Evolutionary conservation across 2,797 vertebrate species (phyloP), one percentile per base, ranked within the genome.

Genomic region (Benthosema pterotum): DNA sequence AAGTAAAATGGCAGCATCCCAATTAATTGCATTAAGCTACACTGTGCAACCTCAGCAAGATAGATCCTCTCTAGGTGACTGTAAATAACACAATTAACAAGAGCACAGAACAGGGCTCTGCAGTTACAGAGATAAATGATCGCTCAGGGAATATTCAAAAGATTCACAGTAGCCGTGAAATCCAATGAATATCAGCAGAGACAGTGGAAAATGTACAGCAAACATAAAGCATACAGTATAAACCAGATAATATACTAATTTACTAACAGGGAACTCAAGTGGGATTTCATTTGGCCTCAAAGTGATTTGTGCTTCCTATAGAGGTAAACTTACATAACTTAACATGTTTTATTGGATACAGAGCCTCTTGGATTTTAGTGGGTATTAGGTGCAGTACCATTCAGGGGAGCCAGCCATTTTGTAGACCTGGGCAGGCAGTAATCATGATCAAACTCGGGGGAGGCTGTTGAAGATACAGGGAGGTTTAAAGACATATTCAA

Each of bases 391-490:
- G 84, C 85, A 91, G 90, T 94, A 94, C 93, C 93, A 92, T 93
- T 91, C 86, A 82, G 79, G 79, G 88, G 85, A 82, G 87, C 83
- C 84, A 87, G 86, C 89, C 89, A 89, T 78, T 88, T 86, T 89
- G 92, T 53, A 91, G 91, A 90, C 82, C 90, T 87, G 85, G 85
- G 88, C 88, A 89, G 83, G 90, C 90, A 94, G 92, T 93, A 93
- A 93, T 91, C 88, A 89, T 94, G 93, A 90, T 94, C 93, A 92
- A 91, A 89, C 80, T 86, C 85, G 87, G 89, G 71, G 86, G 79
- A 84, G 83, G 90, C 93, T 94, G 92, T 91, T 85, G 90, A 84
- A 91, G 88, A 94, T 91, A 93, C 59, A 83, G 87, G 88, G 87
- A 90, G 88, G 86, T 91, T 93, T 91, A 88, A 91, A 86, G 84